Percentiles rank a stretch among this genome's conserved stretches.
These are phyloP conservation scores for Cotesia vestalis DNA, from an alignment of 1,140 invertebrate genomes.

Conservation along the genomic window DNA sequence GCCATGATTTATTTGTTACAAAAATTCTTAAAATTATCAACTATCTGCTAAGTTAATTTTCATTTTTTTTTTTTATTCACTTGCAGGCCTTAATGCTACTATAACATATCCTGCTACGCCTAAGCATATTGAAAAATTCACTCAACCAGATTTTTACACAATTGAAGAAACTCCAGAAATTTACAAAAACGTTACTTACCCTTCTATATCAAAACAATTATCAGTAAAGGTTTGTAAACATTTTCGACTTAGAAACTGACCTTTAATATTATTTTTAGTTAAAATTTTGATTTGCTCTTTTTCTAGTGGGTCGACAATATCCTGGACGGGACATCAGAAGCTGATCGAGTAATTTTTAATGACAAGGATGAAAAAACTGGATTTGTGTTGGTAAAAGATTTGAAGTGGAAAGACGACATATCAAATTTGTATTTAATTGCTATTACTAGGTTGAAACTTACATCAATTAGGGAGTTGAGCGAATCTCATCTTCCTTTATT, in stretches of 20 bases:
- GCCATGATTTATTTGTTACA: no score
- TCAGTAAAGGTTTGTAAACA: slow-evolving; percentile 75
- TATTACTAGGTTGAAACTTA: slow-evolving; percentile 78
- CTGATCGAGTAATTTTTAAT: slow-evolving; percentile 84
- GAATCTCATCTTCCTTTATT: slow-evolving; percentile 82
- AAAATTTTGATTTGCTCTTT: slow-evolving; percentile 38
- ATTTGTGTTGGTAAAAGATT: slow-evolving; percentile 89
- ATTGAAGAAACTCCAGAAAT: slow-evolving; percentile 86
- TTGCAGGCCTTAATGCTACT: slow-evolving; percentile 80
- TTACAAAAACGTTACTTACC: slow-evolving; percentile 82
- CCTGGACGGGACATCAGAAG: slow-evolving; percentile 88
- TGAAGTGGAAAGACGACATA: slow-evolving; percentile 89
- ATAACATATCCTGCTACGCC: slow-evolving; percentile 92
- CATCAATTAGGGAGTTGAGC: slow-evolving; percentile 85
- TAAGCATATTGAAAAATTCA: slow-evolving; percentile 90
- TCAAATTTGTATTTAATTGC: slow-evolving; percentile 85
- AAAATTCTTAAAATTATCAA: no score
- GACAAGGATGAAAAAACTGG: slow-evolving; percentile 82
- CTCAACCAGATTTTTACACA: slow-evolving; percentile 75
- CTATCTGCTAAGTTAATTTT: no score
- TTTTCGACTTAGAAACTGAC: no score
- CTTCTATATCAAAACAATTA: slow-evolving; percentile 75
- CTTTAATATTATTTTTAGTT: no score
- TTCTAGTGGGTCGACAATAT: slow-evolving; percentile 97
- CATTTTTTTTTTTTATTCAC: background rate